Evolutionary conservation across 2,113 vertebrate species (phyloP), one percentile per base, ranked within the genome.

Genomic region (Oreamnos americanus): DNA sequence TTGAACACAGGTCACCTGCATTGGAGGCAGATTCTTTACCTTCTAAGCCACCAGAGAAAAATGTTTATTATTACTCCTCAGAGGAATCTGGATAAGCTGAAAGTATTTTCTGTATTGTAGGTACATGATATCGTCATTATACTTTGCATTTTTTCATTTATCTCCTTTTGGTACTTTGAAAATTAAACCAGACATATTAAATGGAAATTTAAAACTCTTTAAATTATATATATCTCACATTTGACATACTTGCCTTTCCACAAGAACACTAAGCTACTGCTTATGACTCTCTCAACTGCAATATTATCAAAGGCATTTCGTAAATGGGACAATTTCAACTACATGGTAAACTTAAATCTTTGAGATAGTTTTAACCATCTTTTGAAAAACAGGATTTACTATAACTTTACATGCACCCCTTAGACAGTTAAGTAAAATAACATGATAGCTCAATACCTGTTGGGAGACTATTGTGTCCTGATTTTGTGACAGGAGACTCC

Each of bases 381-480:
- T 78, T 17, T 86, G 25, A 93, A 93, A 94, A 90, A 76, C 0
- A 67, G n/a, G 17, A 78, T 67, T 90, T 90, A 16, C 16, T 79
- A 3, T 47, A 74, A 58, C 23, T 78, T 47, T 8, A 55, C 39
- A 25, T 12, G 17, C 43, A 7, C 13, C 16, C 25, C 47, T 81
- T 30, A 84, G 45, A 43, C 6, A n/a, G 86, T 17, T 49, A 85
- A 88, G 7, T 28, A 55, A 93, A 84, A 86, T 17, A 51, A 57
- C 17, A 5, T 21, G 47, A 33, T 30, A 58, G 87, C 1, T 8
- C 53, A 97, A 96, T 99, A 99, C 99, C 99, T 98, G 99, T 99
- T 98, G 99, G 99, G 91, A 99, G 99, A 97, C 99, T 99, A 96
- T 99, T 99, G 98, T 99, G 99, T 60, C 99, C 99, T 15, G 99